phyloP scores from a whole-genome alignment of 2,888 invertebrate species.

The Drosophila formosana region DNA sequence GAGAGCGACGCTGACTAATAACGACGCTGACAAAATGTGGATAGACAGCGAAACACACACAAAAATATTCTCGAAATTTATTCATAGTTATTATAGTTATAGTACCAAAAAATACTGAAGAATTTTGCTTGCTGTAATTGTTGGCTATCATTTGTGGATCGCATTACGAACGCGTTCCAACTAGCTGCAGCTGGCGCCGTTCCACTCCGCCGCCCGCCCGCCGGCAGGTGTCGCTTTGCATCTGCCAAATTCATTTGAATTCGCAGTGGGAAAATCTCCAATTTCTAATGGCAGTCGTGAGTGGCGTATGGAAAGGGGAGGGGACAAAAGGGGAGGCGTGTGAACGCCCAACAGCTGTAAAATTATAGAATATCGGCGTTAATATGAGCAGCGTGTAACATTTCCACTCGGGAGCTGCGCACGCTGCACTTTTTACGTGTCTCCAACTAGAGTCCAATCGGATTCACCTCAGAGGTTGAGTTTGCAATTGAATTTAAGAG shows the following conservation, averaged over 20 bases:
- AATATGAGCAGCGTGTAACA: not conserved
- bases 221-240: conserved; percentile 42
- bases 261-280: conserved; percentile 53
- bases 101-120: no score
- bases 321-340: conserved; percentile 22
- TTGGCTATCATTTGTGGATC: conserved; percentile 3
- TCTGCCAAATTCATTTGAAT: conserved; percentile 48
- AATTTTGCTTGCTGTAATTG: no score
- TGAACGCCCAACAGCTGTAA: conserved; percentile 37
- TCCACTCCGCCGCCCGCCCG: conserved; percentile 1
- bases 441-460: not conserved
- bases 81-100: no score
- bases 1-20: conserved; percentile 59
- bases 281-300: conserved; percentile 48
- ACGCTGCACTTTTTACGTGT: not conserved
- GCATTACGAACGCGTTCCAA: conserved; percentile 24
- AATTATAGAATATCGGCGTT: conserved; percentile 22
- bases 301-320: not conserved
- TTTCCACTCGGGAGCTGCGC: conserved; percentile 1
- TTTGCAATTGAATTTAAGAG: not conserved
- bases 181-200: conserved; percentile 23
- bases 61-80: not conserved
- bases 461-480: not conserved
- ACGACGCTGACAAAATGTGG: conserved; percentile 38
- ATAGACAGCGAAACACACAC: conserved; percentile 28